Percentiles rank a stretch among this genome's conserved stretches.
Evolutionary conservation across 1,140 invertebrate species (phyloP).

Genomic region (Drosophila subobscura): DNA sequence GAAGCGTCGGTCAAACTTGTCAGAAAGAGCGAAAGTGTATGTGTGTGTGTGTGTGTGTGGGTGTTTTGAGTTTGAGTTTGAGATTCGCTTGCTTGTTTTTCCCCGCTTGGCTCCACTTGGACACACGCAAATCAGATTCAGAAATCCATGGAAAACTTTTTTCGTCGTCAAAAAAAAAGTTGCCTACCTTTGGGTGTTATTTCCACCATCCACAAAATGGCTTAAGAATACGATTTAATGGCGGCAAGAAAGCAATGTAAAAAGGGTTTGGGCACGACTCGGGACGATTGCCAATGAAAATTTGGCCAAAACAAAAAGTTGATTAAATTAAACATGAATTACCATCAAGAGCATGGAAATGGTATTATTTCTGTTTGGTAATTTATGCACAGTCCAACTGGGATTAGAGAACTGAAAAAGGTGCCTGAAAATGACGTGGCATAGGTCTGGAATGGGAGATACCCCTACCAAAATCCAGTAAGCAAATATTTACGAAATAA

Average conservation of each 20-base stretch:
- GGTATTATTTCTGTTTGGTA: neutral
- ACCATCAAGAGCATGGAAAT: slow-evolving; percentile 1
- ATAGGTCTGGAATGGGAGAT: too few species aligned
- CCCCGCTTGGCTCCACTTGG: slow-evolving; percentile 12
- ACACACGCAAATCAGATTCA: slow-evolving; percentile 40
- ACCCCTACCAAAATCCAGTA: too few species aligned
- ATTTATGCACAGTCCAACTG: neutral
- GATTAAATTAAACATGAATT: slow-evolving; percentile 17
- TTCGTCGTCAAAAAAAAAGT: slow-evolving; percentile 36
- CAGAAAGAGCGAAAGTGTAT: neutral
- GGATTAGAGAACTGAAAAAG: too few species aligned
- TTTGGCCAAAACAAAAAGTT: slow-evolving; percentile 15
- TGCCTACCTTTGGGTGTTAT: slow-evolving; percentile 62
- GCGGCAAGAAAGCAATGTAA: neutral
- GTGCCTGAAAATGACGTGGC: too few species aligned
- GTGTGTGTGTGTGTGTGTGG: slow-evolving; percentile 18
- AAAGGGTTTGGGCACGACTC: slow-evolving; percentile 1
- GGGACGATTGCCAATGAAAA: slow-evolving; percentile 24
- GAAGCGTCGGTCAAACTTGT: slow-evolving; percentile 6
- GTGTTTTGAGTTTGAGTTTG: slow-evolving; percentile 6
- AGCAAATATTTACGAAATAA: too few species aligned
- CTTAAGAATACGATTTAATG: neutral
- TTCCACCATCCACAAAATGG: slow-evolving; percentile 7
- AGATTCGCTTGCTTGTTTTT: slow-evolving; percentile 6
- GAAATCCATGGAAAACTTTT: slow-evolving; percentile 40